phyloP scores from a whole-genome alignment of 2,888 invertebrate species.

The Polia nebulosa region DNA sequence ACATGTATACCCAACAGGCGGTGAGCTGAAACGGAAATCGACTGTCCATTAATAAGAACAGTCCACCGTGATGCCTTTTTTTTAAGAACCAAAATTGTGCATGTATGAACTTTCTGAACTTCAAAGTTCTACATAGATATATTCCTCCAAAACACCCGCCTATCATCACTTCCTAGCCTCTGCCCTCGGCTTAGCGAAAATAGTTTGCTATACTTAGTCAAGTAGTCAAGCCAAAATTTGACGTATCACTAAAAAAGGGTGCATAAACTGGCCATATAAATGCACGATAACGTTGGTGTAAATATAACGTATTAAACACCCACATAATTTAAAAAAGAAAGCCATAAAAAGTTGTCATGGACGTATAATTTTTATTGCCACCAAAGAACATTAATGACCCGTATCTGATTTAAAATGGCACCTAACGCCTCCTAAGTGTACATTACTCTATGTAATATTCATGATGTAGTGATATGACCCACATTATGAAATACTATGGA shows the following conservation, averaged over 20 bases:
- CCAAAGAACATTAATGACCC: constrained; percentile 52
- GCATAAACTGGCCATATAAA: constrained; percentile 14
- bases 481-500: constrained; percentile 40
- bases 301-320: constrained; percentile 41
- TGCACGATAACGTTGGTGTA: constrained; percentile 19
- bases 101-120: too few species aligned
- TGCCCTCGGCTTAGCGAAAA: too few species aligned
- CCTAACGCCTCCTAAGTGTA: constrained; percentile 58
- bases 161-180: too few species aligned
- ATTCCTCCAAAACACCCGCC: too few species aligned
- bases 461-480: constrained; percentile 51
- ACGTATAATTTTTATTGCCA: constrained; percentile 56
- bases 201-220: neutral
- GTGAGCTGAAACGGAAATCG: neutral
- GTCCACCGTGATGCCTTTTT: neutral
- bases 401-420: constrained; percentile 61
- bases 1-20: neutral
- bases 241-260: constrained; percentile 8
- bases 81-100: neutral
- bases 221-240: neutral
- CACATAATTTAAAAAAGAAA: constrained; percentile 43
- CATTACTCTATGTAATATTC: constrained; percentile 62
- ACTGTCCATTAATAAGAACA: neutral
- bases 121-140: too few species aligned
- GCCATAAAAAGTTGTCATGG: constrained; percentile 38